Conservation (phyloP, 2,797 vertebrate species). For the Aselliscus stoliczkanus region DNA sequence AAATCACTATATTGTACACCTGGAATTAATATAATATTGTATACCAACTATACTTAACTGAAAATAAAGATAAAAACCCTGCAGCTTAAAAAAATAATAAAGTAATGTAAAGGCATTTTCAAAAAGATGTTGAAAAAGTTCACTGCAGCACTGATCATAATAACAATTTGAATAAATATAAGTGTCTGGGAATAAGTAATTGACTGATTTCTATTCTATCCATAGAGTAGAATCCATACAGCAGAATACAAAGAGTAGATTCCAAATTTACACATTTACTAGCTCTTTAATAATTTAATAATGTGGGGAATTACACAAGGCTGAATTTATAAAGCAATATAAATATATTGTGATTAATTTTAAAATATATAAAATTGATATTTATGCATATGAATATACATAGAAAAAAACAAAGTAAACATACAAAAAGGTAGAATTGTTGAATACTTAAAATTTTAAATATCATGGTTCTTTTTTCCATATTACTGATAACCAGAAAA, state of each 20-base stretch:
- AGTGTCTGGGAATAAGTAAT: background rate
- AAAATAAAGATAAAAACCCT: background rate
- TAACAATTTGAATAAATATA: background rate
- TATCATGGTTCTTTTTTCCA: background rate
- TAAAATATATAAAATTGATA: background rate
- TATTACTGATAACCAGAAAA: background rate
- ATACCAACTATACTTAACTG: background rate
- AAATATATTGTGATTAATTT: background rate
- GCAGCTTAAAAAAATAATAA: background rate
- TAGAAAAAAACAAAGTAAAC: background rate
- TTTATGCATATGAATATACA: background rate
- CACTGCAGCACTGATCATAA: background rate
- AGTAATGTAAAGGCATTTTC: background rate
- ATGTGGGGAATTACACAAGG: background rate
- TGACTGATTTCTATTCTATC: background rate
- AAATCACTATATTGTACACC: background rate
- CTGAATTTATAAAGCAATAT: background rate
- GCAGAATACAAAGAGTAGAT: background rate
- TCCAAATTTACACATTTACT: background rate
- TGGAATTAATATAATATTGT: background rate
- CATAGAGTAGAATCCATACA: background rate
- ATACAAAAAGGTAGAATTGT: background rate
- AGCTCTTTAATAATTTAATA: background rate
- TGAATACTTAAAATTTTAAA: background rate
- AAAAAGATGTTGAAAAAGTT: background rate